These are phyloP conservation scores for Parus major DNA, from an alignment of 2,113 vertebrate genomes.

Conservation along the genomic window DNA sequence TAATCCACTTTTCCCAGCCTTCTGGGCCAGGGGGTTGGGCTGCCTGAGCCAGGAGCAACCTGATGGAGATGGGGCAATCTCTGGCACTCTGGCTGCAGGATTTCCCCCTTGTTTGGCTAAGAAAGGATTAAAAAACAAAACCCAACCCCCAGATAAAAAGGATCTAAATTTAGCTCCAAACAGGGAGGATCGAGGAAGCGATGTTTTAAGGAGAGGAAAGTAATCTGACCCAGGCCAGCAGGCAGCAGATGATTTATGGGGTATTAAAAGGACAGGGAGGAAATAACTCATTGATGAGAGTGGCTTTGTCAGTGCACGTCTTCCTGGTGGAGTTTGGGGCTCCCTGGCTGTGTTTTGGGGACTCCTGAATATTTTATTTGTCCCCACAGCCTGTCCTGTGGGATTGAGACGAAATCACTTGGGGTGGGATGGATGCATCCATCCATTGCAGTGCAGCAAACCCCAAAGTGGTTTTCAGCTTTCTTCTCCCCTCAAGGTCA, in stretches of 20 bases:
- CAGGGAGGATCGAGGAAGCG: not conserved
- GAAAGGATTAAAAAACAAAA: not conserved
- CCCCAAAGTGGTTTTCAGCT: not conserved
- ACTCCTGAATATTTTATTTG: fast-evolving
- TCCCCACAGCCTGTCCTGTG: not conserved
- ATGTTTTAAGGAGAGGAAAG: not conserved
- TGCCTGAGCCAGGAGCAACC: not conserved
- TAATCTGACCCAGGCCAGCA: not conserved
- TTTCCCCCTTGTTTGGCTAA: not conserved
- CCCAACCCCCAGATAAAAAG: not conserved
- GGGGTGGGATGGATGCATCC: not conserved
- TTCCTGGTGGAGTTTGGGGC: not conserved
- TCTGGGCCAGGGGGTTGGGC: not conserved
- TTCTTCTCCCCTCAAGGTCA: not conserved
- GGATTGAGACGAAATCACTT: not conserved
- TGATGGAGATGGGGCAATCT: not conserved
- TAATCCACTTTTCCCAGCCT: not conserved
- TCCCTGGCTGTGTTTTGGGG: not conserved
- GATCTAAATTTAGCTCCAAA: not conserved
- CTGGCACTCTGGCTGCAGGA: not conserved
- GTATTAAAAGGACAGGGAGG: not conserved
- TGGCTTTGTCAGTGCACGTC: not conserved
- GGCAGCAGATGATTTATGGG: not conserved
- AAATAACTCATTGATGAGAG: slow-evolving; percentile 42
- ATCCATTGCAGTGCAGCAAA: not conserved